Conservation (phyloP, 2,797 vertebrate genomes). For the Aldrovandia affinis region DNA sequence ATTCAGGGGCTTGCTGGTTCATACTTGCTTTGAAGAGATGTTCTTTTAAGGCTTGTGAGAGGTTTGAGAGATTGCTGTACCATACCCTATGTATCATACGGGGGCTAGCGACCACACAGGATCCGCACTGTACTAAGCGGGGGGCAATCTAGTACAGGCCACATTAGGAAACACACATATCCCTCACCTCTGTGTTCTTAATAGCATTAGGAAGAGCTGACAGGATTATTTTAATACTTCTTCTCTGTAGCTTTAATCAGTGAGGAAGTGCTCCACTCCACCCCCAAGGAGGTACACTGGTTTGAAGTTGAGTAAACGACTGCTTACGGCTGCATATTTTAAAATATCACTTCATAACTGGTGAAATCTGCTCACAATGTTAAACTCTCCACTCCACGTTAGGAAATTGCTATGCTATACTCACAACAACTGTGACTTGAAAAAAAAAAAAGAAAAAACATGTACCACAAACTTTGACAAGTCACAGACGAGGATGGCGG, state of each 20-base stretch:
- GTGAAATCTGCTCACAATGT: neutral
- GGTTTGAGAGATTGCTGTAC: no score
- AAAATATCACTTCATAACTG: no score
- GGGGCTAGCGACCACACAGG: neutral
- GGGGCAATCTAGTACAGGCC: neutral
- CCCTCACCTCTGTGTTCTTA: neutral
- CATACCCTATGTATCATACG: no score
- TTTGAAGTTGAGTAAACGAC: neutral
- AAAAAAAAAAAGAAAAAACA: neutral
- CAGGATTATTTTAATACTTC: constrained; percentile 1
- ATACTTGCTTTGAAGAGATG: neutral
- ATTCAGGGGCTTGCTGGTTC: neutral
- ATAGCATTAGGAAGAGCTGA: neutral
- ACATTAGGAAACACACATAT: neutral
- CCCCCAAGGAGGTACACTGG: neutral
- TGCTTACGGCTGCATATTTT: no score
- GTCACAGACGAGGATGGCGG: neutral
- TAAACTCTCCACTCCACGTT: neutral
- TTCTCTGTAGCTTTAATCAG: neutral
- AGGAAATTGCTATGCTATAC: neutral
- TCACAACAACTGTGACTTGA: neutral
- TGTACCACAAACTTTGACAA: neutral
- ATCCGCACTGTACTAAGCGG: neutral
- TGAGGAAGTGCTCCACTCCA: neutral
- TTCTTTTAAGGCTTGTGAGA: neutral